Percentiles rank a stretch among this genome's conserved stretches.
Conservation (phyloP, 2,113 vertebrate species). For the Notothenia rossii region DNA sequence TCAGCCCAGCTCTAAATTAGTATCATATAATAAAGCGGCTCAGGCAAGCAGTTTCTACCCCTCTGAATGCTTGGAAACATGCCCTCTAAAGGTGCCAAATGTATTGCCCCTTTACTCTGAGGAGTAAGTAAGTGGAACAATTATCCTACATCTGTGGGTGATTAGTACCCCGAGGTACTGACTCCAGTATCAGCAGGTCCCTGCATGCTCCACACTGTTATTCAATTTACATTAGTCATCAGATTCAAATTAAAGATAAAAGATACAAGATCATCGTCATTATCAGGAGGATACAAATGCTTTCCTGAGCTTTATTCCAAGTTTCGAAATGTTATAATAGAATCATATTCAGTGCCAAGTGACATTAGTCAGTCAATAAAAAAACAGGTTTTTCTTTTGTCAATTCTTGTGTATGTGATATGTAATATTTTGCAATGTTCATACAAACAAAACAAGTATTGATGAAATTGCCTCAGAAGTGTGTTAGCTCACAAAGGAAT, state of each 20-base stretch:
- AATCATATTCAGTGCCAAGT: background rate
- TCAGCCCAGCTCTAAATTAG: too few species aligned
- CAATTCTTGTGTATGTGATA: background rate
- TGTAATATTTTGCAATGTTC: background rate
- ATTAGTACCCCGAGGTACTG: background rate
- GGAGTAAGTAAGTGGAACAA: background rate
- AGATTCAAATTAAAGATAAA: background rate
- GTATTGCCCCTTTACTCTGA: background rate
- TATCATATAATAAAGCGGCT: background rate
- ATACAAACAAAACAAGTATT: background rate
- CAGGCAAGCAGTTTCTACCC: background rate
- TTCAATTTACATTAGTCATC: background rate
- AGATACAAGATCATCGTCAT: background rate
- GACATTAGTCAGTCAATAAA: background rate
- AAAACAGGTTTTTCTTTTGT: background rate
- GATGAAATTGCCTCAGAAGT: background rate
- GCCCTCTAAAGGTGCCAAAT: background rate
- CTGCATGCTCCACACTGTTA: background rate
- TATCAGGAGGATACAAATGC: background rate
- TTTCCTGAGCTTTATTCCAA: background rate
- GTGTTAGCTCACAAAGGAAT: too few species aligned
- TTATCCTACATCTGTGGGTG: conserved; percentile 22
- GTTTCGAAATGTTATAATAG: background rate
- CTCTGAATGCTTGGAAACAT: conserved; percentile 1
- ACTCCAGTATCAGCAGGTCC: background rate